Conservation (phyloP, 53 echinoderm and acorn worm species). For the Crossaster papposus region DNA sequence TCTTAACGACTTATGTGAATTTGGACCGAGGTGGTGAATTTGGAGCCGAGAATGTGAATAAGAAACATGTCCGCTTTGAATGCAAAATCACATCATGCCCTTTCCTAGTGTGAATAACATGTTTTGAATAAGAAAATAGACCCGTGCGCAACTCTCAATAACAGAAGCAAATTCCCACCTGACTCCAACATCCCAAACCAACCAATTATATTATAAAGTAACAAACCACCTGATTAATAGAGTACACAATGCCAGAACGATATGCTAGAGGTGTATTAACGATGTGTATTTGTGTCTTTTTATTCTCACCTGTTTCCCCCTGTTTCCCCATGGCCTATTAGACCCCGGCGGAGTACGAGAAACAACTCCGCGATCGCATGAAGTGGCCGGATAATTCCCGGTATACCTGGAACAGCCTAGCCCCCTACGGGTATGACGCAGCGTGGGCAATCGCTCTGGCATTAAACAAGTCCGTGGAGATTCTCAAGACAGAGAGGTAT, state of each 20-base stretch:
- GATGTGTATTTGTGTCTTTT: not conserved
- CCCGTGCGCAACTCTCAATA: too few relatives aligned
- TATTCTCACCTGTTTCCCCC: not conserved
- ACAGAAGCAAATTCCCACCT: too few relatives aligned
- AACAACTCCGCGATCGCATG: conserved; percentile 53
- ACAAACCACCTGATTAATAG: too few relatives aligned
- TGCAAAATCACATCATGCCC: too few relatives aligned
- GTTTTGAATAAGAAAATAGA: too few relatives aligned
- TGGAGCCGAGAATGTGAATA: too few relatives aligned
- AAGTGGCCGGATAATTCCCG: conserved; percentile 46
- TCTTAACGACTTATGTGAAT: too few relatives aligned
- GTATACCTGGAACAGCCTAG: conserved; percentile 66
- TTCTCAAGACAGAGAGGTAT: conserved; percentile 38
- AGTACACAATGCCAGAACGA: not conserved
- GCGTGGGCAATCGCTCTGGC: conserved; percentile 67
- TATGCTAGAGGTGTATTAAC: not conserved
- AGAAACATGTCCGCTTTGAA: too few relatives aligned
- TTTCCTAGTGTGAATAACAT: too few relatives aligned
- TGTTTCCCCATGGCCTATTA: conserved; percentile 15
- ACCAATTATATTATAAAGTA: too few relatives aligned
- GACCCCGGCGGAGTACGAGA: conserved; percentile 68
- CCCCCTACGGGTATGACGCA: conserved; percentile 67
- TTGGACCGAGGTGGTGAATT: too few relatives aligned
- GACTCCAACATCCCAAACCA: too few relatives aligned
- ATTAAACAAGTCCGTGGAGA: conserved; percentile 45